Percentiles rank a stretch among this genome's conserved stretches.
Conservation (phyloP, 2,113 vertebrate species). For the Clupea harengus region DNA sequence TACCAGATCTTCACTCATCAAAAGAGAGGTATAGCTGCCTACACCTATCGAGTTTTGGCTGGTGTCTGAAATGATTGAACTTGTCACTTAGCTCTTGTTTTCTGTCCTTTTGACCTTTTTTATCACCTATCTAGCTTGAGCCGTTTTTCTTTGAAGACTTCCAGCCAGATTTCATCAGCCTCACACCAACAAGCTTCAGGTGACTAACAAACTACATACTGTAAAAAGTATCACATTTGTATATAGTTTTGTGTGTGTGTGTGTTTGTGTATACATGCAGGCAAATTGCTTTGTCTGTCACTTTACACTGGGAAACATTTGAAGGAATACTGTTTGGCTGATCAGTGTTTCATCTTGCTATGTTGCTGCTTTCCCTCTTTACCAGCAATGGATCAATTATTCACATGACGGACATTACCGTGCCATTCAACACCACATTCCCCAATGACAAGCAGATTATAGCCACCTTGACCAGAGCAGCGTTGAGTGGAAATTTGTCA, state of each 20-base stretch:
- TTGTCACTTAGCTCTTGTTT: not conserved
- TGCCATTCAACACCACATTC: not conserved
- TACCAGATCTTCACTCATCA: constrained; percentile 22
- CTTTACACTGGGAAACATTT: not conserved
- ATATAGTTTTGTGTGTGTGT: too few relatives aligned
- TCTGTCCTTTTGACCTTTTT: not conserved
- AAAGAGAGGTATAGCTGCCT: not conserved
- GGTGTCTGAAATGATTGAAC: not conserved
- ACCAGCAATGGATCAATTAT: not conserved
- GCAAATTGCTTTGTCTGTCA: not conserved
- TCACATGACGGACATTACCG: not conserved
- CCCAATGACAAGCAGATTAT: not conserved
- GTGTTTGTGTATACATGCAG: not conserved
- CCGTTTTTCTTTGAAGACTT: not conserved
- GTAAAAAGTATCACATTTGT: too few relatives aligned
- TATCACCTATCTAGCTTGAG: not conserved
- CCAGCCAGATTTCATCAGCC: not conserved
- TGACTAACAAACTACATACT: not conserved
- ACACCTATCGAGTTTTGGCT: not conserved
- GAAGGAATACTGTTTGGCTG: too few relatives aligned
- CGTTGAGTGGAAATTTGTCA: not conserved
- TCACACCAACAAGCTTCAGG: not conserved
- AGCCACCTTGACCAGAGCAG: not conserved
- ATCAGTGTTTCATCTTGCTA: too few relatives aligned
- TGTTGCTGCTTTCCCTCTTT: not conserved